phyloP scores from a whole-genome alignment of 2,797 vertebrate species.

The Heliangelus exortis region DNA sequence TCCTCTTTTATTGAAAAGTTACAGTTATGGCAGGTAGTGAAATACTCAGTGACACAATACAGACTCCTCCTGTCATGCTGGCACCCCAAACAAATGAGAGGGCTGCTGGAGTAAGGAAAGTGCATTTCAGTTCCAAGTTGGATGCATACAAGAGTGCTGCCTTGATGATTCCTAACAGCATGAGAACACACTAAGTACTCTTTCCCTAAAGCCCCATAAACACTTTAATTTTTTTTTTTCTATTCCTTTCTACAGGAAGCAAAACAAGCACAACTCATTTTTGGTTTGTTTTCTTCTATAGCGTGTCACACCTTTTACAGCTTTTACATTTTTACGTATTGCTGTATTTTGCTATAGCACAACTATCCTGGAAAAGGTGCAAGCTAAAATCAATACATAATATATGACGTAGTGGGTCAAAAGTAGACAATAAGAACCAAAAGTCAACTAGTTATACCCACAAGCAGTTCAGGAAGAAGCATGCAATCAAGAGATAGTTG shows the following conservation, averaged over 20 bases:
- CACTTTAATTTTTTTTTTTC: not conserved
- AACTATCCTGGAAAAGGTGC: not conserved
- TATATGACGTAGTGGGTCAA: not conserved
- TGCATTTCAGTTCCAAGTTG: not conserved
- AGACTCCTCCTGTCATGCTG: rapidly evolving
- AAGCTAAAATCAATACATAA: not conserved
- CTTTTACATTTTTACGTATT: not conserved
- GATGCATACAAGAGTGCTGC: not conserved
- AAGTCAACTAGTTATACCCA: not conserved
- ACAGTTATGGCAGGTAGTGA: not conserved
- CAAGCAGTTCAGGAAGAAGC: not conserved
- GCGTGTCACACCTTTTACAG: not conserved
- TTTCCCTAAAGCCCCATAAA: not conserved
- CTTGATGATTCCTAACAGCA: not conserved
- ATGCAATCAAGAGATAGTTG: not conserved
- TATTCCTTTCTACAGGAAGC: not conserved
- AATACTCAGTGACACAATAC: not conserved
- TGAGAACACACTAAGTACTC: not conserved
- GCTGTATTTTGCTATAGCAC: not conserved
- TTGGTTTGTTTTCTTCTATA: not conserved
- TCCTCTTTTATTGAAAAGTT: not conserved
- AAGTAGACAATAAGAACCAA: not conserved
- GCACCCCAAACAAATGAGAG: not conserved
- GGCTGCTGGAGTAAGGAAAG: not conserved
- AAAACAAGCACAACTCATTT: not conserved